Percentiles rank a stretch among this genome's conserved stretches.
These are phyloP conservation scores for Junonia oenone DNA, from an alignment of 2,888 invertebrate genomes.

Conservation along the genomic window DNA sequence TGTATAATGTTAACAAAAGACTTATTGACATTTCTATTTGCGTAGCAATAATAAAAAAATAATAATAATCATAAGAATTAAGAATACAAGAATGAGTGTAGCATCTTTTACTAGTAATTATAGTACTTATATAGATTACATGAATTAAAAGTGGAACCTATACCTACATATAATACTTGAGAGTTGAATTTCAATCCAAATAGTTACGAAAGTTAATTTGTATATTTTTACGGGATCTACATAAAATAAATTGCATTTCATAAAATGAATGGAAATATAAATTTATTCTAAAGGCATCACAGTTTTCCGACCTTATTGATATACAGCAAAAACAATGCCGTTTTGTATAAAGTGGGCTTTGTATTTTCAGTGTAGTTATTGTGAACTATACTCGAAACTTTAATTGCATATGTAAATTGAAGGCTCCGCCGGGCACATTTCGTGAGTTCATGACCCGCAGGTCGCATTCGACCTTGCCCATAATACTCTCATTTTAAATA, in stretches of 20 bases:
- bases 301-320: constrained; percentile 10
- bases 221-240: neutral
- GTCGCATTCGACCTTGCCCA: constrained; percentile 37
- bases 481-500: constrained; percentile 4
- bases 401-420: constrained; percentile 57
- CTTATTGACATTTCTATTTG: constrained; percentile 1
- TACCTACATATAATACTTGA: too few species aligned
- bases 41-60: neutral
- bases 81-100: too few species aligned
- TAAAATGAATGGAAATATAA: neutral
- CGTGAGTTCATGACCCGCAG: constrained; percentile 36
- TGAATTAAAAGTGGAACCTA: too few species aligned
- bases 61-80: too few species aligned
- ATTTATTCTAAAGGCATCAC: neutral
- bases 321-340: constrained; percentile 11
- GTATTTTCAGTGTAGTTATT: constrained; percentile 22
- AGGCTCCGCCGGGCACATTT: constrained; percentile 31
- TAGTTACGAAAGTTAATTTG: neutral
- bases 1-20: neutral
- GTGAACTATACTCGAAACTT: constrained; percentile 38
- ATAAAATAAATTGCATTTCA: constrained; percentile 1
- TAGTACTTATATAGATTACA: too few species aligned
- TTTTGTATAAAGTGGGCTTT: constrained; percentile 20
- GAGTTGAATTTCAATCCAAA: neutral
- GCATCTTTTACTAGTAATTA: too few species aligned